Evolutionary conservation across 30 jellyfish, hydroid and myxozoan species (phyloP).

Genomic region (Hydractinia symbiolongicarpus): DNA sequence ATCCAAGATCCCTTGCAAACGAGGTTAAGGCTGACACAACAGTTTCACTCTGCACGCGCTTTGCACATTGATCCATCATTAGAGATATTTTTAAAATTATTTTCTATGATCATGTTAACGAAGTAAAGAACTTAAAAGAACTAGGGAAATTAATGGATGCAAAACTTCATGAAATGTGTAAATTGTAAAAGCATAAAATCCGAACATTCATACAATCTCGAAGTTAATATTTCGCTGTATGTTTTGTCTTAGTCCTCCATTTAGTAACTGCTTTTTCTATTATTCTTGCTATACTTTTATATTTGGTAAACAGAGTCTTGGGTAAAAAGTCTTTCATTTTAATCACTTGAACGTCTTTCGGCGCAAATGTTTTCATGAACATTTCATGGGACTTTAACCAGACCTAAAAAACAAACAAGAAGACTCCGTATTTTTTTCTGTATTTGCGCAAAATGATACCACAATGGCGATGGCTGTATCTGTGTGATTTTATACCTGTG

Average conservation of each 20-base stretch:
- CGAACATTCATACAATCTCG: no score
- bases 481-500: not conserved
- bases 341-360: not conserved
- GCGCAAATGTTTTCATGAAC: constrained; percentile 6
- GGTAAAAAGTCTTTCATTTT: constrained; percentile 12
- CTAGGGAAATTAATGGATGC: no score
- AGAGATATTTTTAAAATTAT: no score
- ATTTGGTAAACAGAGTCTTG: constrained; percentile 13
- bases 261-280: not conserved
- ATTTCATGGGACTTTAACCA: constrained; percentile 28
- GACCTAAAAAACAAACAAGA: not conserved
- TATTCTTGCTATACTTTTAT: constrained; percentile 1
- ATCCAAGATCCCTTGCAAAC: no score
- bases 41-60: no score
- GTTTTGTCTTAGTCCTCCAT: not conserved
- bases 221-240: not conserved
- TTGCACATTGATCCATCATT: no score
- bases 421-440: not conserved
- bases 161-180: no score
- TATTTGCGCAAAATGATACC: not conserved
- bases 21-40: no score
- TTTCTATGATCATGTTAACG: no score
- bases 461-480: no score
- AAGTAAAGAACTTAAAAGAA: no score
- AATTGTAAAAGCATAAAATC: no score